Evolutionary conservation across 1,140 invertebrate species (phyloP).

Genomic region (Nephila pilipes): DNA sequence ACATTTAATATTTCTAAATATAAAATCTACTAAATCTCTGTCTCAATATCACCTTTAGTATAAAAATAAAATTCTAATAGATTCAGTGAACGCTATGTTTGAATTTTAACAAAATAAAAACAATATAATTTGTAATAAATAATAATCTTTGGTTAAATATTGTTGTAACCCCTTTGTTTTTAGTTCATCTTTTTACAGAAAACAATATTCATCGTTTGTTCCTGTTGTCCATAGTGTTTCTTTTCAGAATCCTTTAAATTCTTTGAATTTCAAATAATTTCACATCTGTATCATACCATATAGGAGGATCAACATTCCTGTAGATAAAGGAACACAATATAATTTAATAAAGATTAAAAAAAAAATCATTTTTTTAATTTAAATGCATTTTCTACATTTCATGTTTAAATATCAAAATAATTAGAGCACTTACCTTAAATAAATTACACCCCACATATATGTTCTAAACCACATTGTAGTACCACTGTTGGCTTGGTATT

Average conservation of each 20-base stretch:
- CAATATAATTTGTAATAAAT: neutral
- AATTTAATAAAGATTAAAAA: constrained; percentile 13
- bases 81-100: neutral
- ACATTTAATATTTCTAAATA: neutral
- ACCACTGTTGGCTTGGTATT: constrained; percentile 96
- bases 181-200: neutral
- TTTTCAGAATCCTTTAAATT: constrained; percentile 61
- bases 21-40: neutral
- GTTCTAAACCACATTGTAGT: constrained; percentile 99
- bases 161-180: neutral
- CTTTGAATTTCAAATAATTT: constrained; percentile 98
- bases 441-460: constrained; percentile 99
- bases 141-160: neutral
- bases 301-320: constrained; percentile 98
- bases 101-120: neutral
- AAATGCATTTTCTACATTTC: too few species aligned
- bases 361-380: constrained; percentile 9
- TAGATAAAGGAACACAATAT: constrained; percentile 80
- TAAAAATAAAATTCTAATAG: constrained; percentile 17
- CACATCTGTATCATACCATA: constrained; percentile 99
- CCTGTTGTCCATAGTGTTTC: neutral
- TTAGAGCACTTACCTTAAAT: constrained; percentile 87
- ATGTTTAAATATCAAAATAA: neutral
- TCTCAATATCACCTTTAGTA: neutral
- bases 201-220: neutral